A percentile compares a stretch with the other conserved stretches of the same genome.
Evolutionary conservation across 2,113 vertebrate species (phyloP).

Genomic region (Prolemur simus): DNA sequence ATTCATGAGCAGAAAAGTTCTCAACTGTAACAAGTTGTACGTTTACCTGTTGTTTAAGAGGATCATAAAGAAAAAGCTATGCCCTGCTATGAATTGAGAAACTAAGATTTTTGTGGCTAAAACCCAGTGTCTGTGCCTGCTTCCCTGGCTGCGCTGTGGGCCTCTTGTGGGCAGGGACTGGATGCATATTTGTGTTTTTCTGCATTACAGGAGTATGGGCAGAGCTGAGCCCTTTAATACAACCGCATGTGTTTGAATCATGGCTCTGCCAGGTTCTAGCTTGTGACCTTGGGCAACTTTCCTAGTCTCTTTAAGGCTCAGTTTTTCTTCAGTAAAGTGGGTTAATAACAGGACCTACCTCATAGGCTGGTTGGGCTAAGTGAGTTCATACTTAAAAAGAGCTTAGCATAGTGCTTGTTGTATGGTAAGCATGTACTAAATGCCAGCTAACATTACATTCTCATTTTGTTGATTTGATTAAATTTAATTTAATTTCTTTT

Average conservation of each 20-base stretch:
- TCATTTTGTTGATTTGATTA: neutral
- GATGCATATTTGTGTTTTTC: neutral
- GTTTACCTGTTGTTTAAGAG: neutral
- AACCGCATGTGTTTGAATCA: neutral
- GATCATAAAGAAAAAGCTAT: neutral
- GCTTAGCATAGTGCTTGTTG: neutral
- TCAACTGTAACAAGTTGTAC: neutral
- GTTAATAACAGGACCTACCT: neutral
- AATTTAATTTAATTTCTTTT: neutral
- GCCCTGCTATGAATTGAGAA: neutral
- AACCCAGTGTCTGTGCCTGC: neutral
- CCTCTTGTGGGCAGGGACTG: neutral
- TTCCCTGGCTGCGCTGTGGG: neutral
- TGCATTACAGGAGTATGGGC: neutral
- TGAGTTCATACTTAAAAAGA: neutral
- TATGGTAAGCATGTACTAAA: neutral
- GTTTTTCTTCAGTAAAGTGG: neutral
- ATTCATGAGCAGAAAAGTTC: neutral
- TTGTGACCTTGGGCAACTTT: neutral
- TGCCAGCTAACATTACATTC: neutral
- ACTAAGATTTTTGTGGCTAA: neutral
- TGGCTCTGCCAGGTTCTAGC: neutral
- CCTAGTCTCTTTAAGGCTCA: neutral
- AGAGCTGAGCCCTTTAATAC: neutral
- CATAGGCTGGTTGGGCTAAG: neutral